A percentile compares a stretch with the other conserved stretches of the same genome.
These are phyloP conservation scores for Danaus melanippus DNA, from an alignment of 1,140 invertebrate species.

Conservation along the genomic window DNA sequence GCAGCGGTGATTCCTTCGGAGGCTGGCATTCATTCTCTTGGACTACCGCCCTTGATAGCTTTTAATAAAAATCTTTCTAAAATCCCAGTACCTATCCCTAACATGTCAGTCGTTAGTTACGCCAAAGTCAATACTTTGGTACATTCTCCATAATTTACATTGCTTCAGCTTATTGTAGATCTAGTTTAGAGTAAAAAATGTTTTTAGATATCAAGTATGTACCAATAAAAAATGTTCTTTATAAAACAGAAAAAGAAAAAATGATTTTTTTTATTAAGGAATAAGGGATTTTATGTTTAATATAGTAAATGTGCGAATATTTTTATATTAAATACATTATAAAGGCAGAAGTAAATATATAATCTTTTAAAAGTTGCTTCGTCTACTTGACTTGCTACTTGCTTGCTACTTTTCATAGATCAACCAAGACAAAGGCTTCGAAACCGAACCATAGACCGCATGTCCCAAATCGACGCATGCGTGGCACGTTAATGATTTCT, in stretches of 20 bases:
- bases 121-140: constrained; percentile 49
- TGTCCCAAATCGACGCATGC: constrained; percentile 24
- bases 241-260: too few relatives aligned
- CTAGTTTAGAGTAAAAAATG: too few relatives aligned
- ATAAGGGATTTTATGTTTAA: too few relatives aligned
- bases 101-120: constrained; percentile 50
- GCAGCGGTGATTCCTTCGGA: constrained; percentile 33
- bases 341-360: too few relatives aligned
- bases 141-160: constrained; percentile 18
- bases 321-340: too few relatives aligned
- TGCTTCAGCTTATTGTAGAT: too few relatives aligned
- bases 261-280: too few relatives aligned
- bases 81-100: constrained; percentile 55
- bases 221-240: too few relatives aligned
- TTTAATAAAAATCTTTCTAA: constrained; percentile 46
- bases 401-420: not conserved
- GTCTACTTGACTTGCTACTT: too few relatives aligned
- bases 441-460: constrained; percentile 16
- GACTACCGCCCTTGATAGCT: constrained; percentile 37
- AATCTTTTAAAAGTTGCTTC: too few relatives aligned
- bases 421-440: constrained; percentile 17
- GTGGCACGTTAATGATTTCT: constrained; percentile 18
- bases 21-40: constrained; percentile 40
- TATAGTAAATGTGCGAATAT: too few relatives aligned
- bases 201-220: too few relatives aligned